Evolutionary conservation across 2,888 invertebrate genomes (phyloP).

Genomic region (Lissonota sp.): DNA sequence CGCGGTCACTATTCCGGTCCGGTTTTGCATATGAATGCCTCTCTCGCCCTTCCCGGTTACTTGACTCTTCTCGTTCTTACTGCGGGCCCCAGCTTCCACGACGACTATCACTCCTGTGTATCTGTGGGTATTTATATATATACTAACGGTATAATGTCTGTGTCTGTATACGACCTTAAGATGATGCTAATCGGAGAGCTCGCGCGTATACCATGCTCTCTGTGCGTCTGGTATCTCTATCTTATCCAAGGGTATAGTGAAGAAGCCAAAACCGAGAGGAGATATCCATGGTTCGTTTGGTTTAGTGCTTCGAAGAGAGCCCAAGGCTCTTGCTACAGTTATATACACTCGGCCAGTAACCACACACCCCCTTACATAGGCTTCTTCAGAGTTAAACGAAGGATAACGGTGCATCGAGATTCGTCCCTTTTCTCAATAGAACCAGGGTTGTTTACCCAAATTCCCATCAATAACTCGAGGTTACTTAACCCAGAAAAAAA

Average conservation of each 20-base stretch:
- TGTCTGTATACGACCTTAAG: slow-evolving; percentile 74
- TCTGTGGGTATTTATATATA: not conserved
- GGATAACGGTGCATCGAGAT: slow-evolving; percentile 58
- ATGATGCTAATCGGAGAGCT: slow-evolving; percentile 80
- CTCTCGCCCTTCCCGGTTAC: slow-evolving; percentile 17
- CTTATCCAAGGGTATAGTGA: slow-evolving; percentile 44
- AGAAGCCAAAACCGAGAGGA: slow-evolving; percentile 55
- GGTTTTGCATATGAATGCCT: slow-evolving; percentile 83
- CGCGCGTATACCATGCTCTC: slow-evolving; percentile 58
- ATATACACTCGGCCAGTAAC: slow-evolving; percentile 28
- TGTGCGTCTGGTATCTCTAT: slow-evolving; percentile 64
- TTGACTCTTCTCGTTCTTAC: slow-evolving; percentile 46
- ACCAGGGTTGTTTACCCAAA: slow-evolving; percentile 8
- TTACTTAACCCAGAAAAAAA: slow-evolving; percentile 13
- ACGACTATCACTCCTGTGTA: slow-evolving; percentile 48
- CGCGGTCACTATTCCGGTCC: slow-evolving; percentile 79
- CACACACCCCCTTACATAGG: slow-evolving; percentile 23
- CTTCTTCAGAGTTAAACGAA: slow-evolving; percentile 61
- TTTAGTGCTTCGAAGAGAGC: slow-evolving; percentile 75
- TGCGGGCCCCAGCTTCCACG: slow-evolving; percentile 47
- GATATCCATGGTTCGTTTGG: slow-evolving; percentile 78
- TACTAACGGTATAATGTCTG: slow-evolving; percentile 50
- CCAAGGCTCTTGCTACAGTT: slow-evolving; percentile 46
- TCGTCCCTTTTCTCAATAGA: slow-evolving; percentile 6
- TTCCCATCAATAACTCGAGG: slow-evolving; percentile 19